Conservation (phyloP, 2,113 vertebrate genomes). For the Tachysurus fulvidraco region DNA sequence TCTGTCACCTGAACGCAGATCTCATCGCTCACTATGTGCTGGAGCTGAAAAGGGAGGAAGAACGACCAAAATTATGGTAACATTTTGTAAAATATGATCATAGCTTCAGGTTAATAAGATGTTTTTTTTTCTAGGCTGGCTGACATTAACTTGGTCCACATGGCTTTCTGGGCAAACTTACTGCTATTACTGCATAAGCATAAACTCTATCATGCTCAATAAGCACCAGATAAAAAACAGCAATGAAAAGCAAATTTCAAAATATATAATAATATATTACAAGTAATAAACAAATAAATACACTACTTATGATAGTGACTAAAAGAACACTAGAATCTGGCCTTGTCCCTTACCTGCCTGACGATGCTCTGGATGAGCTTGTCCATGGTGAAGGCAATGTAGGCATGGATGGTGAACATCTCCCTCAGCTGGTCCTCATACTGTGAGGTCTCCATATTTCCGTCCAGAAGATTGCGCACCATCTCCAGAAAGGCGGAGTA, state of each 20-base stretch:
- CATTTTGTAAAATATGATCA: not conserved
- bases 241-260: not conserved
- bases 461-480: slow-evolving; percentile 95
- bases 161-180: not conserved
- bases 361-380: slow-evolving; percentile 99
- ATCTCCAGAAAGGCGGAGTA: slow-evolving; percentile 98
- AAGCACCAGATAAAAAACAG: not conserved
- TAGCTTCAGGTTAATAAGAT: not conserved
- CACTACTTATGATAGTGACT: not conserved
- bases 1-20: slow-evolving; percentile 92
- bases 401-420: slow-evolving; percentile 99
- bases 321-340: not conserved
- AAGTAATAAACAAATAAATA: not conserved
- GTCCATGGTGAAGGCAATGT: slow-evolving; percentile 99
- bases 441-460: slow-evolving; percentile 96
- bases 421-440: slow-evolving; percentile 96
- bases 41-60: slow-evolving; percentile 76
- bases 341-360: slow-evolving; percentile 81
- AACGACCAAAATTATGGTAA: not conserved
- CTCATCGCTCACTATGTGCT: slow-evolving; percentile 96
- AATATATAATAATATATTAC: not conserved
- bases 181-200: not conserved
- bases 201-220: not conserved
- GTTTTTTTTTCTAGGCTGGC: not conserved
- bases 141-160: not conserved